Evolutionary conservation across 2,113 vertebrate genomes (phyloP), one percentile per base, ranked within the genome.

Genomic region (Eretmochelys imbricata): DNA sequence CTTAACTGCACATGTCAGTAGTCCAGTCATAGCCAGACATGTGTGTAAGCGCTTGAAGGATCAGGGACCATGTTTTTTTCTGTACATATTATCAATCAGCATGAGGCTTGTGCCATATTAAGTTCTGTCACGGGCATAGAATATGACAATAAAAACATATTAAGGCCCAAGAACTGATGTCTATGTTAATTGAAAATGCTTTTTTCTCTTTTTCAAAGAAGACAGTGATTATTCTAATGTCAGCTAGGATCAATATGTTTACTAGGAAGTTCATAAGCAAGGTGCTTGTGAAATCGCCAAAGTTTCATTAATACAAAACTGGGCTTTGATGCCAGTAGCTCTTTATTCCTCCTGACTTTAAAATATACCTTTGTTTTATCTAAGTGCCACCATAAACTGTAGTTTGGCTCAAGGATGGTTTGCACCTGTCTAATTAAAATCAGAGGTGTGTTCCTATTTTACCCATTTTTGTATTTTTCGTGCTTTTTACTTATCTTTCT

Each of bases 401-500:
- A 80, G 20, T 51, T 93, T 87, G 81, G 80, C 89, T 72, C 27
- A 82, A 92, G 27, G 10, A 10, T 88, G 29, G 80, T 48, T 91
- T 88, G 59, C 31, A 72, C 38, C 53, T 88, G 49, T 89, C 87
- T 65, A 91, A n/a, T 54, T 48, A 78, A 87, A 94, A 51, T 72
- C 22, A 89, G 12, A 81, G n/a, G 12, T 1, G 31, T 8, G 0
- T 62, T 91, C 29, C 50, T 35, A 10, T 88, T 91, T 79, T 90
- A 91, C 80, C 90, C 87, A 53, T 62, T 92, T 88, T 79, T 90
- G 78, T 84, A 17, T 10, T 95, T 94, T 91, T 92, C 78, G 57
- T 38, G 84, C 49, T 51, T 92, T 95, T 89, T 94, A 54, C 62
- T 94, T 59, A 81, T 93, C 81, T 82, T 95, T 91, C 62, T 82